Conservation (phyloP, 2,888 invertebrate genomes). For the Lingula anatina region DNA sequence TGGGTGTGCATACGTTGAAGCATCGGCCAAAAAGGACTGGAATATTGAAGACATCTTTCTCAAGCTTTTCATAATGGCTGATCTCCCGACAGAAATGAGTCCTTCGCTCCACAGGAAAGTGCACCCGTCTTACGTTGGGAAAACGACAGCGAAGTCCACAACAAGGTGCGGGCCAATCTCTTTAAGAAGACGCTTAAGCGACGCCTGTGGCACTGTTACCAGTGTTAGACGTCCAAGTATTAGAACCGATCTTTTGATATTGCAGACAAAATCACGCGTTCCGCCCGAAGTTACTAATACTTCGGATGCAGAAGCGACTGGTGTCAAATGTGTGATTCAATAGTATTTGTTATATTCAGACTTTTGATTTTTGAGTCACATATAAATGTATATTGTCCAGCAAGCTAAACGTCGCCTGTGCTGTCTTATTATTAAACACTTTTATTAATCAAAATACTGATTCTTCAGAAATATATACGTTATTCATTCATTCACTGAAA, state of each 20-base stretch:
- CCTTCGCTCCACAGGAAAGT: conserved; percentile 75
- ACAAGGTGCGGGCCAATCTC: conserved; percentile 59
- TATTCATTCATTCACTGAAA: no score
- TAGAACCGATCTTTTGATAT: conserved; percentile 80
- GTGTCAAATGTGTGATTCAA: not conserved
- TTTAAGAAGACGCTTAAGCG: conserved; percentile 75
- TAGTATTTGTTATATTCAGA: no score
- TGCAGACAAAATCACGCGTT: no score
- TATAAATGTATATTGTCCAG: no score
- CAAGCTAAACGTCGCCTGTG: no score
- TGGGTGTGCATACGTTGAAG: conserved; percentile 75
- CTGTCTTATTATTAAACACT: no score
- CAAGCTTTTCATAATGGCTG: conserved; percentile 75
- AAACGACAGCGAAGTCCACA: conserved; percentile 14
- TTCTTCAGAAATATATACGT: no score
- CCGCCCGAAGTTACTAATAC: not conserved
- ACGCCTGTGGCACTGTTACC: conserved; percentile 82
- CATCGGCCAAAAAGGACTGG: conserved; percentile 75
- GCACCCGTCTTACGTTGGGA: conserved; percentile 53
- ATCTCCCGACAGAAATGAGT: conserved; percentile 82
- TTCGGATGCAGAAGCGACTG: not conserved
- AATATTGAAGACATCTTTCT: conserved; percentile 80
- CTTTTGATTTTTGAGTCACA: no score
- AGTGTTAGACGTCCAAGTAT: conserved; percentile 82
- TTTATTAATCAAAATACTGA: no score